Base-by-base conservation (phyloP, 1,140 invertebrate genomes). In the Drosophila elegans region DNA sequence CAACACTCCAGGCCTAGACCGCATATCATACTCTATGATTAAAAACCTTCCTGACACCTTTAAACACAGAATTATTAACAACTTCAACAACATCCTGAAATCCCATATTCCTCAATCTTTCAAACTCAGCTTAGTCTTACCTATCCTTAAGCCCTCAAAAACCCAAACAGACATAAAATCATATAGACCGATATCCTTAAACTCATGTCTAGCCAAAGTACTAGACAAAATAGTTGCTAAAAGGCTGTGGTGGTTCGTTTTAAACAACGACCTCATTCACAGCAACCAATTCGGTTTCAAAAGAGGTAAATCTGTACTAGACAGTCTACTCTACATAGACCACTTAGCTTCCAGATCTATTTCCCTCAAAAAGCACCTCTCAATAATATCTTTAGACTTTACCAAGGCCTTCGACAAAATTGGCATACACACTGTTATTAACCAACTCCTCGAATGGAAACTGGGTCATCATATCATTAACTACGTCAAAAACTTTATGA, bases 151-250 rank as follows among this genome's bases (percentile, higher is more conserved):
- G 49, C 74, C 55, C 44, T 36, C 46, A 13, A 32, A n/a, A 78
- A 11, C 38, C 11, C 11, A 63, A 63, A 63, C 63, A 34, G 6
- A 51, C 10, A 12, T 60, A 11, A 25, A 32, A 1, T 41, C 52
- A 36, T 77, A 77, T 25, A 39, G 68, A 11, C 68, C 62, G 3
- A 78, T 78, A 10, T 74, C 71, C 12, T 39, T 78, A 10, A 78
- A 55, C 36, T 51, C 64, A 32, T 78, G 60, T 34, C 36, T 63
- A 13, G 34, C 64, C 4, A 71, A 74, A 42, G 21, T 61, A 0
- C 11, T 68, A 2, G 63, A 74, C n/a, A 78, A 78, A 64, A 78
- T 68, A 12, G 27, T 78, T 36, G 53, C 62, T 39, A 77, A 72
- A 34, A 44, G 68, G 16, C 45, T 73, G 36, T 73, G 46, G 68